phyloP scores from a whole-genome alignment of 2,888 invertebrate species.

The Synergus itoensis region DNA sequence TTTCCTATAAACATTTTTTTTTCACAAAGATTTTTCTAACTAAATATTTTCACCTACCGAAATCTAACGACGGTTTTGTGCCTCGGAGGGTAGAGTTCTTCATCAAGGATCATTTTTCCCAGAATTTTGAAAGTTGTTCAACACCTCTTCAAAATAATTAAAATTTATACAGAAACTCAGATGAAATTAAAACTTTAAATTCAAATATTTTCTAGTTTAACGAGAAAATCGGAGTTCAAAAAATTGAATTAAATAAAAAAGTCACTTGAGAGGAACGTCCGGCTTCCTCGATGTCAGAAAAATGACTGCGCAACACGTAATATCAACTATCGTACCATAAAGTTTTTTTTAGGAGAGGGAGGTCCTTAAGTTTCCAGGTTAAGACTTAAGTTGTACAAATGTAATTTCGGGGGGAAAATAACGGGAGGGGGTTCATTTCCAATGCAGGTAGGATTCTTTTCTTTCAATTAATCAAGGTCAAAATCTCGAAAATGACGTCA shows the following conservation, averaged over 20 bases:
- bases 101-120: constrained; percentile 60
- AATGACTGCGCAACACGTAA: constrained; percentile 70
- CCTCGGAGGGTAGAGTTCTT: constrained; percentile 70
- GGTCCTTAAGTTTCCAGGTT: constrained; percentile 29
- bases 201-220: background rate
- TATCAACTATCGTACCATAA: constrained; percentile 5
- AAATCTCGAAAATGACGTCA: constrained; percentile 27
- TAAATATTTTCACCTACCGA: constrained; percentile 65
- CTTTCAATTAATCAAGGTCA: constrained; percentile 11
- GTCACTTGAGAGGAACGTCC: constrained; percentile 44
- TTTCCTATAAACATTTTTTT: background rate
- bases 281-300: constrained; percentile 57
- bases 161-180: background rate
- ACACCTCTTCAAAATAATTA: background rate
- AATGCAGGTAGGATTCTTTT: background rate
- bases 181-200: background rate
- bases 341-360: constrained; percentile 16
- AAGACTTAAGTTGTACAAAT: constrained; percentile 17
- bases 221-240: background rate
- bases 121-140: constrained; percentile 5
- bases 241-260: constrained; percentile 7
- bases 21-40: background rate
- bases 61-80: constrained; percentile 72
- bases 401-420: background rate
- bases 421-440: background rate